These are phyloP conservation scores for Brachionus asplanchnoidis DNA, from an alignment of 1,140 invertebrate genomes.

Conservation along the genomic window DNA sequence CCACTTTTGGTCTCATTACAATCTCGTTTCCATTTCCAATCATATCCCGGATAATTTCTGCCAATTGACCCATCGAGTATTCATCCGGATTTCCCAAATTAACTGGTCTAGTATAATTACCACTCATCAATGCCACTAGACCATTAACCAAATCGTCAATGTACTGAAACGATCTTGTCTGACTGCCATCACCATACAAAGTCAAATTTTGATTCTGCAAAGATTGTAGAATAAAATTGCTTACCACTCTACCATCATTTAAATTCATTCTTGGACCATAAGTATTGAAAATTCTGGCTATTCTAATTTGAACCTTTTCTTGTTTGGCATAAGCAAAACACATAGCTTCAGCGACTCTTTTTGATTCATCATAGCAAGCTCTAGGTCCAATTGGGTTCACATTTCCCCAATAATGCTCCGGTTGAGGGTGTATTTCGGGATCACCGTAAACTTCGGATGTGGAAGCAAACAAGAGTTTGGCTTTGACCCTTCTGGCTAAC, in stretches of 20 bases:
- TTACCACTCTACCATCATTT: slow-evolving; percentile 96
- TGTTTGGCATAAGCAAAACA: slow-evolving; percentile 78
- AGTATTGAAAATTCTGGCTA: slow-evolving; percentile 97
- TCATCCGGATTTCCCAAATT: slow-evolving; percentile 98
- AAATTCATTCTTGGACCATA: slow-evolving; percentile 99
- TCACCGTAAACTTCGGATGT: slow-evolving; percentile 98
- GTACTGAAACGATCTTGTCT: slow-evolving; percentile 97
- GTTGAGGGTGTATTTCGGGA: slow-evolving; percentile 90
- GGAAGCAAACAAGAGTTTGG: slow-evolving; percentile 87
- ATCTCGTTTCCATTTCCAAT: slow-evolving; percentile 50
- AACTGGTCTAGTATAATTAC: slow-evolving; percentile 84
- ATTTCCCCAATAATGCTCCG: slow-evolving; percentile 83
- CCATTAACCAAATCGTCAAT: slow-evolving; percentile 94
- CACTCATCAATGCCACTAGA: slow-evolving; percentile 82
- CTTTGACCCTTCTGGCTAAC: slow-evolving; percentile 84
- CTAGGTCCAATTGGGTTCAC: slow-evolving; percentile 94
- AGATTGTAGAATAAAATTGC: slow-evolving; percentile 96
- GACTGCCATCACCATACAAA: slow-evolving; percentile 88
- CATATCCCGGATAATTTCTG: slow-evolving; percentile 75
- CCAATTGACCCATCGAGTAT: slow-evolving; percentile 92
- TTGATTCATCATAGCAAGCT: slow-evolving; percentile 98
- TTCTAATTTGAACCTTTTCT: slow-evolving; percentile 84
- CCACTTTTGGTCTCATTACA: slow-evolving; percentile 63
- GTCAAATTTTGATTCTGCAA: slow-evolving; percentile 89
- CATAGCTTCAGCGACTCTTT: slow-evolving; percentile 89